Base-by-base conservation (phyloP, 2,113 vertebrate genomes). In the Dendropsophus ebraccatus region DNA sequence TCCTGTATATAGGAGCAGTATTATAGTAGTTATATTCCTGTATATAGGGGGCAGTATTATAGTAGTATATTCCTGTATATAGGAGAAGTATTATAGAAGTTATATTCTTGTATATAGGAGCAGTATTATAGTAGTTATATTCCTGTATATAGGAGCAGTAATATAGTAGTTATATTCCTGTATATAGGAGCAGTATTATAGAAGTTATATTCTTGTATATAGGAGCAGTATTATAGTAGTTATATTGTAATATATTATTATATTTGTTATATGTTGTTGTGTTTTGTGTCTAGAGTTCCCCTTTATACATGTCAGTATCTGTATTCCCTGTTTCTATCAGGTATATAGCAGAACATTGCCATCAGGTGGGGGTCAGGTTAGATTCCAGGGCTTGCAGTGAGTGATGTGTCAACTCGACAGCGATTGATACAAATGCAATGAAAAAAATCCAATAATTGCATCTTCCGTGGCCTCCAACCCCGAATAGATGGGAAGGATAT, bases 361-460 rank as follows among this genome's bases (percentile, higher is more conserved):
- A 28, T 25, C 58, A 62, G 23, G 58, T 10, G 23, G 21, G 23
- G 58, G 58, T 62, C 58, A 62, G 10, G n/a, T 28, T 62, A 62
- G 73, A 75, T 78, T 30, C 76, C 76, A 58, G 47, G 56, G 30
- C 21, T 1, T 30, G 19, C 32, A 11, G 30, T 35, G 60, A 81
- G 35, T 62, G 35, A 81, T 81, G 56, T 81, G 37, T 81, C 78
- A 62, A 45, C 56, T 65, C 13, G 23, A 37, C n/a, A n/a, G 16
- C 54, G 58, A 81, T 62, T 19, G 37, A 81, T 62, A 81, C 32
- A 81, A 81, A 81, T 65, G 78, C 54, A 62, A 81, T 45, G 58
- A 35, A 54, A 30, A 78, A 28, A 62, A 81, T 37, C 56, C 78
- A 62, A 65, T 81, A 81, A 62, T 45, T 23, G 37, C 37, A 60